Base-by-base conservation (phyloP, 1,140 invertebrate species). In the Pseudomyrmex cubaensis region DNA sequence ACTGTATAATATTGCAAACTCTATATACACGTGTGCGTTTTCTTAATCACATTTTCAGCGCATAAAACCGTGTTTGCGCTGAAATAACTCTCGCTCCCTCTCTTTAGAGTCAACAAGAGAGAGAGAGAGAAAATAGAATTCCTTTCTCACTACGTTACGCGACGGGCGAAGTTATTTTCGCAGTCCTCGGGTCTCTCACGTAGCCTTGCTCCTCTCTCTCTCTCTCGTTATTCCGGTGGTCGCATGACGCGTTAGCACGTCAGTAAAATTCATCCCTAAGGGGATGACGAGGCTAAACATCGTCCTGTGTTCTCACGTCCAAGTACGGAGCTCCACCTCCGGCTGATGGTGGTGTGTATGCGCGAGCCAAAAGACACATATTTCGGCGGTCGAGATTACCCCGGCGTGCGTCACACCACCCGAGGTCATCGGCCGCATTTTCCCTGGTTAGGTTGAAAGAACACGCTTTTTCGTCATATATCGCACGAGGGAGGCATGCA, bases 371-470 rank as follows among this genome's bases (percentile, higher is more conserved):
- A 67, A 56, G 17, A 67, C 10, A 25, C 15, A 35, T 67, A 69
- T 70, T 82, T 70, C 48, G 64, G 46, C 64, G 35, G 59, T 63
- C 44, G 67, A 50, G 69, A 48, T 73, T 52, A 64, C 15, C 50
- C 50, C 13, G 50, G 57, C 82, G 70, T 83, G 72, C 84, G 84
- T 70, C 67, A 75, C 25, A 48, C 13, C 35, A 35, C 35, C 35
- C 57, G 73, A 61, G 85, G 80, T 87, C 72, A 67, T 73, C 73
- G 80, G 73, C 78, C 78, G 69, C 85, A 63, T 77, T 87, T 84
- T 83, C 54, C 10, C 25, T 25, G 25, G 25, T 25, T 25, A 25
- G 25, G 2, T 4, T 20, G 20, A 4, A 25, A 25, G 25, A 25
- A 25, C 25, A 25, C 85, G 85, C 22, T 70, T 82, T 86, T 73